Base-by-base conservation (phyloP, 2,888 invertebrate genomes). In the Galerucella pusilla region DNA sequence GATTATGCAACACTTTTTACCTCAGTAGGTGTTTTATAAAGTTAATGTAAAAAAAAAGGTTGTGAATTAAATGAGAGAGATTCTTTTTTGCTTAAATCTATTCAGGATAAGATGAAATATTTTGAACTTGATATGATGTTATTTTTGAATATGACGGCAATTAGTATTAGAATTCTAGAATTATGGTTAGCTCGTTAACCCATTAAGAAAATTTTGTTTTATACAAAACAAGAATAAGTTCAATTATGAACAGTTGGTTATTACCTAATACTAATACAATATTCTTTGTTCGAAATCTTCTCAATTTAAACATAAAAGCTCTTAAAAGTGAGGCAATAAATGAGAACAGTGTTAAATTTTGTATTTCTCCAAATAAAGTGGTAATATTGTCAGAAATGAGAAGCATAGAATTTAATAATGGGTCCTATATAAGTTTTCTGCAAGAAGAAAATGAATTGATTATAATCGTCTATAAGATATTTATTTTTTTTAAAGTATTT, bases 321-420 rank as follows among this genome's bases (percentile, higher is more conserved):
- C 60, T 28, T 20, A 7, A 35, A 68, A 46, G 52, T 68, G 68
- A 46, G 25, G 46, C 60, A 46, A 45, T 60, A 45, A 60, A 16
- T 68, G 61, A 69, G n/a, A 49, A 59, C 3, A 49, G 35, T 69
- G 49, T 69, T 52, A 68, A 42, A 57, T 20, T 16, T 45, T 61
- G 9, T 1, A 28, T 61, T 61, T 61, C 69, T 69, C 69, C 69
- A 69, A 69, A 69, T 61, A 69, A 60, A 69, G 69, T 20, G n/a
- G 20, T n/a, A 16, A 16, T 66, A 20, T 66, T 66, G 20, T 49
- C 28, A 35, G 28, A 49, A 11, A 42, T 16, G 5, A 9, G n/a
- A 6, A 52, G n/a, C 35, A 52, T 11, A 46, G 4, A 46, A 12
- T 46, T 46, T 12, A 46, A 46, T 6, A 46, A 5, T 35, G 35